phyloP scores from a whole-genome alignment of 2,888 invertebrate genomes.

The Cloeon dipterum region DNA sequence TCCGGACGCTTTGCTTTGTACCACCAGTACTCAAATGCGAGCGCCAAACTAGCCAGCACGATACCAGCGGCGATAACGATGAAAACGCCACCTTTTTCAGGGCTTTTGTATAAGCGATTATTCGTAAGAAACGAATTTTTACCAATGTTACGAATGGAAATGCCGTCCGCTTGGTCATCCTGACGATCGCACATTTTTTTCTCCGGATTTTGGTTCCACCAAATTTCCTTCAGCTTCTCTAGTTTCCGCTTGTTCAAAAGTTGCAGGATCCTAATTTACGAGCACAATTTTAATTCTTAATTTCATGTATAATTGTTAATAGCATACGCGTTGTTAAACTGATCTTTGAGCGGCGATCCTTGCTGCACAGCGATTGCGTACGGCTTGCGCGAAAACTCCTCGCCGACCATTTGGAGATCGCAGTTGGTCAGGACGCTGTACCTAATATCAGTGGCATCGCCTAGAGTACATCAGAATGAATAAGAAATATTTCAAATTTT shows the following conservation, averaged over 20 bases:
- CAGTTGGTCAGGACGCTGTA: slow-evolving; percentile 61
- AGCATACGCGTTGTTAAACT: slow-evolving; percentile 83
- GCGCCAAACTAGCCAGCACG: slow-evolving; percentile 68
- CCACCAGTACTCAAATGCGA: slow-evolving; percentile 89
- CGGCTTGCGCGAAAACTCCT: slow-evolving; percentile 92
- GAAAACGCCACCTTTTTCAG: slow-evolving; percentile 50
- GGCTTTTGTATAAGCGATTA: not conserved
- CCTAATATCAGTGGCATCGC: slow-evolving; percentile 83
- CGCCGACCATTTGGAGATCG: slow-evolving; percentile 79
- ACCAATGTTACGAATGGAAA: slow-evolving; percentile 92
- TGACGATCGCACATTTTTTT: slow-evolving; percentile 56
- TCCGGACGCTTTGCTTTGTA: slow-evolving; percentile 45
- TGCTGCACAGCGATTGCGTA: slow-evolving; percentile 95
- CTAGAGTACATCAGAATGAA: slow-evolving; percentile 17
- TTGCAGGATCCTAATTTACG: slow-evolving; percentile 57
- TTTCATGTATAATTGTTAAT: not conserved
- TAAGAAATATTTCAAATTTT: not conserved
- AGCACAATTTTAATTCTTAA: not conserved
- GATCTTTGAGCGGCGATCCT: slow-evolving; percentile 80
- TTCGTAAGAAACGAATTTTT: not conserved
- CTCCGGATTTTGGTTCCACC: slow-evolving; percentile 83
- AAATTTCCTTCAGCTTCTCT: slow-evolving; percentile 82
- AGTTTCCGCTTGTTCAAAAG: slow-evolving; percentile 79
- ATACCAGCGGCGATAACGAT: slow-evolving; percentile 94
- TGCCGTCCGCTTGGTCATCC: slow-evolving; percentile 88